Base-by-base conservation (phyloP, 2,113 vertebrate genomes). In the Oryctolagus cuniculus region DNA sequence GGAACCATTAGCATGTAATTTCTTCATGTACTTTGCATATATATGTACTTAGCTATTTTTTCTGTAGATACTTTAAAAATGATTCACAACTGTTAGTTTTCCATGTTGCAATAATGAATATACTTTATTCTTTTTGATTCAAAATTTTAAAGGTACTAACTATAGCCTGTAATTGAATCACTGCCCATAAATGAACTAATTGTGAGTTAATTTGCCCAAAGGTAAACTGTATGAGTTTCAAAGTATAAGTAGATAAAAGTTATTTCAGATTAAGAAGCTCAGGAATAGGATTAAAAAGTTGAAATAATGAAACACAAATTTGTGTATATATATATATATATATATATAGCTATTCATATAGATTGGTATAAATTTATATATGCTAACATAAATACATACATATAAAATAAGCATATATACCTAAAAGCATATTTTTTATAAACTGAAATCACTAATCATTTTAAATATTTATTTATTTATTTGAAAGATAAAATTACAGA, bases 51-150 rank as follows among this genome's bases (percentile, higher is more conserved):
- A 55, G 31, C 6, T 67, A 58, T 77, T 38, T 75, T 82, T 7
- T 49, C 36, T 53, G 27, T 94, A 36, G n/a, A 10, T 64, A 58
- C 8, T 75, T 82, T 31, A 73, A 77, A 90, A 80, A 75, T 31
- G 21, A 77, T n/a, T 51, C 49, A 67, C 36, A 64, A 91, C 8
- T 51, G 10, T 73, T 80, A 69, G 55, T 87, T 95, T 97, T 77
- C 55, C 12, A 69, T 80, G 49, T 31, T 63, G 1, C 27, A 93
- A 6, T 31, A 94, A 16, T 69, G 81, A 67, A 10, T 85, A 49
- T 5, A 70, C 38, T 2, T 64, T 36, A 31, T 34, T 63, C 38
- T 70, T 74, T 73, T 87, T 21, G 1, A 66, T 58, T 82, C 31
- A 51, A 27, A 34, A 73, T 66, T 72, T 51, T 87, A 77, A 86